A percentile compares a stretch with the other conserved stretches of the same genome.
Conservation (phyloP, 2,113 vertebrate genomes). For the Recurvirostra avosetta region DNA sequence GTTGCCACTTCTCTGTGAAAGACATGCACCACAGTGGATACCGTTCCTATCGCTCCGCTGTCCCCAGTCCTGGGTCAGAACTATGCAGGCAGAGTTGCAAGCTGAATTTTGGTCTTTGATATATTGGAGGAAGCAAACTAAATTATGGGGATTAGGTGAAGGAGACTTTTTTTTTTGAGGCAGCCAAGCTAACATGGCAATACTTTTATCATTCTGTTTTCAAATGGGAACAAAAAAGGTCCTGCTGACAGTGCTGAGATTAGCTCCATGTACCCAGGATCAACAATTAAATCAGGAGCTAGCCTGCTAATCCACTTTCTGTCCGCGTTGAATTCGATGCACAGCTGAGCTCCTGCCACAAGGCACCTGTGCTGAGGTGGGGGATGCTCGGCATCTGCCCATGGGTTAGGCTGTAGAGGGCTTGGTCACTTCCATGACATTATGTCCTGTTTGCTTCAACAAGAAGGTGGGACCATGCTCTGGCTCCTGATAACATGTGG, state of each 20-base stretch:
- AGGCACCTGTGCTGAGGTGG: background rate
- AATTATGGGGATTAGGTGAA: background rate
- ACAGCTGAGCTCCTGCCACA: background rate
- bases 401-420: background rate
- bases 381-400: too few species aligned
- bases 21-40: background rate
- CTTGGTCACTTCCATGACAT: background rate
- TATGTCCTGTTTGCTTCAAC: background rate
- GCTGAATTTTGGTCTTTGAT: background rate
- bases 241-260: background rate
- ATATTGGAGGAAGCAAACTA: background rate
- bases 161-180: background rate
- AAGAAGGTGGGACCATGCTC: background rate
- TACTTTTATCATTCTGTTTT: background rate
- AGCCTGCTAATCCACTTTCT: background rate
- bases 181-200: background rate
- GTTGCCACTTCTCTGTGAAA: background rate
- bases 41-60: accelerated
- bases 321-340: background rate
- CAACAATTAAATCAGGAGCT: background rate
- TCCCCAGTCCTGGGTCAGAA: background rate
- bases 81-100: background rate
- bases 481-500: background rate
- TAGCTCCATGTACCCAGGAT: background rate
- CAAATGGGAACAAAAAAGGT: background rate